Evolutionary conservation across 1,140 invertebrate species (phyloP), one percentile per base, ranked within the genome.

Genomic region (Trachymyrmex septentrionalis): DNA sequence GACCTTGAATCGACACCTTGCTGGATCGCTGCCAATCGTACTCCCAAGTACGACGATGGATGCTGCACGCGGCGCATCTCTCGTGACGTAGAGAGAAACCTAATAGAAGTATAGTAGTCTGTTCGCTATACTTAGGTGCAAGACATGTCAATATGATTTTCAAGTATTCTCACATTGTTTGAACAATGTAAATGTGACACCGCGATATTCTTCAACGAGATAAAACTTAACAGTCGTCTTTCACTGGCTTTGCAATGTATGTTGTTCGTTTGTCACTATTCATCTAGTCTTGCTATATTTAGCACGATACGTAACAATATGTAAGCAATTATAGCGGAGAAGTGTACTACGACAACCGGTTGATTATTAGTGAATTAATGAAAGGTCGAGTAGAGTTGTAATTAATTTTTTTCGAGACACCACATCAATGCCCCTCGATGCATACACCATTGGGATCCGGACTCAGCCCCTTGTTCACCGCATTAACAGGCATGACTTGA

Each of bases 401-500:
- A 91, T 89, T 91, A 88, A 89, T 91, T 82, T 84, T 89, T 76
- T 66, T 77, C n/a, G n/a, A 34, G 50, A 10, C 59, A 86, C 77
- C 69, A 21, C 69, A 21, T 66, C 57, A 64, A 66, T 87, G 88
- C 82, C 91, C 91, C 91, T 87, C 78, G 78, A 80, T 87, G 90
- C 82, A 86, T 84, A 87, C 92, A 91, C 92, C 92, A 92, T 88
- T 93, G 77, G 64, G 64, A 73, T 67, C 61, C 72, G 9, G 64
- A 19, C 77, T 84, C 86, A 71, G 77, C 86, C 90, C 89, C 90
- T 93, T 92, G 92, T 93, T 93, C 93, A 84, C 90, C 92, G 92
- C 93, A 94, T 94, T 94, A 95, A 93, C 93, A 91, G 91, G 92
- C 92, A 93, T 94, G 93, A 95, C 93, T 94, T 93, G 93, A 94